Evolutionary conservation across 2,113 vertebrate species (phyloP), one percentile per base, ranked within the genome.

Genomic region (Oophaga pumilio): DNA sequence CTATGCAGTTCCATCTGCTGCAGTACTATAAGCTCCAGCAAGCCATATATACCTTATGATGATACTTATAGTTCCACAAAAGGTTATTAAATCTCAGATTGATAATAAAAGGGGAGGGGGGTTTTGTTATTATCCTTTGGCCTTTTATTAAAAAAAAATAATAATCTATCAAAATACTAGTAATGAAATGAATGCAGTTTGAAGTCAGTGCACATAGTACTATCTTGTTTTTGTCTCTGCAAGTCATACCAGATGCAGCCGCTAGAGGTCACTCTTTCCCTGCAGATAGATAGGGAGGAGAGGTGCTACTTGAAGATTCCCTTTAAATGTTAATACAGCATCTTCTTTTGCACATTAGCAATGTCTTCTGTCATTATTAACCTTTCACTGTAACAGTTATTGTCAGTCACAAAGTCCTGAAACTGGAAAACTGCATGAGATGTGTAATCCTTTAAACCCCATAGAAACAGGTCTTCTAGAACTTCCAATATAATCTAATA

Each of bases 251-350:
- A 15, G 15, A 22, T 43, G 49, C 13, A 13, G 59, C 33, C 87
- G n/a, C 80, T 84, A 60, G 87, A 84, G 87, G 87, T 77, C 87
- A 66, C 49, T 77, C 8, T 88, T 77, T 53, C 24, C 87, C 56
- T 82, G 28, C 87, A 88, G 81, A 84, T 84, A 8, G 24, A 15
- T 33, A 8, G 1, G 33, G 22, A 50, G 53, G 77, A 22, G 71
- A 9, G 43, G 69, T 7, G 15, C n/a, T 33, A 66, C 22, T 49
- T 22, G 11, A 49, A 77, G 71, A n/a, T 77, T 56, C 59, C 85
- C 33, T 80, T 69, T 83, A 57, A 22, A 69, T 71, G 50, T 56
- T 80, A 26, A 43, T 4, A 12, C 18, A 10, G 17, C 11, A 8
- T 73, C 43, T 74, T 86, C 52, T 80, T 33, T 20, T 26, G 18